These are phyloP conservation scores for Leucoraja erinaceus DNA, from an alignment of 2,113 vertebrate genomes.

Conservation along the genomic window DNA sequence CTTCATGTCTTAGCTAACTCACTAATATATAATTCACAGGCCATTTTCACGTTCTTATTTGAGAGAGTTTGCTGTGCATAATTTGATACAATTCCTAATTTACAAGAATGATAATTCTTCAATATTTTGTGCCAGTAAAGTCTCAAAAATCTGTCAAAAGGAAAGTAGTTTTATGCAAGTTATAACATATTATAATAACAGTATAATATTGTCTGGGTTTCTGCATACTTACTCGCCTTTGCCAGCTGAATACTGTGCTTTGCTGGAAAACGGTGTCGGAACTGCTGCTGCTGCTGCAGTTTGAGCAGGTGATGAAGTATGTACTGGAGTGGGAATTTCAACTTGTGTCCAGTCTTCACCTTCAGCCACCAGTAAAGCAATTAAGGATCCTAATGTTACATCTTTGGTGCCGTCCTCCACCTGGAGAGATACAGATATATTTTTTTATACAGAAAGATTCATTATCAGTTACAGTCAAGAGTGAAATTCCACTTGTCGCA, in stretches of 20 bases:
- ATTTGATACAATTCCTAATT: not conserved
- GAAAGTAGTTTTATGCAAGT: slow-evolving; percentile 2
- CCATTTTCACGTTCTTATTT: not conserved
- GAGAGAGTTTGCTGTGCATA: not conserved
- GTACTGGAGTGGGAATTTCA: slow-evolving; percentile 65
- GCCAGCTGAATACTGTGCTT: slow-evolving; percentile 46
- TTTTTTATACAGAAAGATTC: no score
- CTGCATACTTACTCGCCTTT: slow-evolving; percentile 52
- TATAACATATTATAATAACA: not conserved
- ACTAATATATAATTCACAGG: not conserved
- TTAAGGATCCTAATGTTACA: slow-evolving; percentile 74
- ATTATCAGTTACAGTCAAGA: not conserved
- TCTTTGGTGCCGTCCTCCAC: slow-evolving; percentile 81
- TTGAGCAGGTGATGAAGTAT: slow-evolving; percentile 45
- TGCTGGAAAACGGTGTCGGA: slow-evolving; percentile 43
- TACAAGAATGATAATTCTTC: not conserved
- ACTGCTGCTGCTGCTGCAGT: slow-evolving; percentile 44
- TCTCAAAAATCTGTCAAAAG: not conserved
- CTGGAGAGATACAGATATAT: slow-evolving; percentile 52
- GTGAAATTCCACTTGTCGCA: not conserved
- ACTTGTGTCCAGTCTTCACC: slow-evolving; percentile 89
- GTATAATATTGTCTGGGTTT: not conserved
- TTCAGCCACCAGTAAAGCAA: slow-evolving; percentile 85
- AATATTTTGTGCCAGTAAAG: not conserved
- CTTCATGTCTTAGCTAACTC: not conserved